These are phyloP conservation scores for Linnaemya vulpina DNA, from an alignment of 2,888 invertebrate species.

Conservation along the genomic window DNA sequence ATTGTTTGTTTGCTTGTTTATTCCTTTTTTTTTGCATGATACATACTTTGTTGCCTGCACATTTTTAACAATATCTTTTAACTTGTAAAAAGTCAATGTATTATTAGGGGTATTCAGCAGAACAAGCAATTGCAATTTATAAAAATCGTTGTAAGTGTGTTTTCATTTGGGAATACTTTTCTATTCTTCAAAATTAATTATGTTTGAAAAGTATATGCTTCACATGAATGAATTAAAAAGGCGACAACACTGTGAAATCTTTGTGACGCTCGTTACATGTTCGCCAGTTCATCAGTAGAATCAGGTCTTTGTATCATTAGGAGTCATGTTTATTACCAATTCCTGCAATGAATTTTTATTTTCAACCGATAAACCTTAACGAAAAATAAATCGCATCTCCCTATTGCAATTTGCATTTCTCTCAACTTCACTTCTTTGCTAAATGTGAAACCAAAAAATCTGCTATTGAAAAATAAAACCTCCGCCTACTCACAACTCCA, in stretches of 20 bases:
- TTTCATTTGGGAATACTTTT: no score
- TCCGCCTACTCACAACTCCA: constrained; percentile 16
- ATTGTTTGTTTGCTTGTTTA: constrained; percentile 37
- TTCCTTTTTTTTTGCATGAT: not conserved
- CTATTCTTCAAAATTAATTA: no score
- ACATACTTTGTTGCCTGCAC: constrained; percentile 13
- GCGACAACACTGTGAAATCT: no score
- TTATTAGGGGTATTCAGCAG: constrained; percentile 33
- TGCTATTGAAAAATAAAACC: constrained; percentile 65
- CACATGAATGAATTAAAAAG: no score
- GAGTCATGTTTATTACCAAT: no score
- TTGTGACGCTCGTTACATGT: no score
- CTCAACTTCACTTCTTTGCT: constrained; percentile 40
- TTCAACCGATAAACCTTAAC: not conserved
- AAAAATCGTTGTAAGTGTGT: no score
- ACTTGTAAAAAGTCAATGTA: constrained; percentile 60
- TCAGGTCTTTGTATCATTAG: no score
- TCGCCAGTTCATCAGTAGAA: no score
- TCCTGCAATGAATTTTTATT: not conserved
- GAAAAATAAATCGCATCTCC: not conserved
- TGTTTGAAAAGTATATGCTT: no score
- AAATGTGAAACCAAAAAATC: constrained; percentile 46
- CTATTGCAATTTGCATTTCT: constrained; percentile 23
- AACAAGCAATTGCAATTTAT: no score
- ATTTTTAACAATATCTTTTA: constrained; percentile 37